Evolutionary conservation across 2,113 vertebrate species (phyloP), one percentile per base, ranked within the genome.

Genomic region (Pyrgilauda ruficollis): DNA sequence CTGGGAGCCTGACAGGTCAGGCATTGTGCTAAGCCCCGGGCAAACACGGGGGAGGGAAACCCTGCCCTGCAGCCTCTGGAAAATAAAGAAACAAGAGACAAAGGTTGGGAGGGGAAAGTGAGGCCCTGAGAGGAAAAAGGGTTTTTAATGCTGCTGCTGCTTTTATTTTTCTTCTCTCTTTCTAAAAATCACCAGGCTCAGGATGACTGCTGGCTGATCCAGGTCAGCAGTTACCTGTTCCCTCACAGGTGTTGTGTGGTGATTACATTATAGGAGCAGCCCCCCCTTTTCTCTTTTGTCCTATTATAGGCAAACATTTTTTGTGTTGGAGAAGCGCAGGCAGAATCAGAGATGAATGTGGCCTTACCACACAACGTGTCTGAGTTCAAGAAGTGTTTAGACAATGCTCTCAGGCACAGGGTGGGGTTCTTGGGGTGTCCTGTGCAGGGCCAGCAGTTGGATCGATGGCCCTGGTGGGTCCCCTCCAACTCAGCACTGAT

Each of bases 81-180:
- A 92, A 92, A 94, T 81, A 96, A 95, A 96, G 94, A 90, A 95
- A 83, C 72, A 59, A 73, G 88, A 95, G 83, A 97, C 96, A 97
- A 97, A 95, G 94, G 90, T 78, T 96, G 92, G 89, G 92, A 96
- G 90, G 90, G 83, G 93, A 96, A 97, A 96, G 94, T 84, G 92
- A 94, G 94, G 94, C 94, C 96, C 80, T 1, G 6, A 50, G 88
- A 94, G 92, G 92, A 94, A 95, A 83, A 89, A 35, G 39, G 79
- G 59, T 13, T 70, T 80, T 63, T 33, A 44, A 94, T 41, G 47
- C 75, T 82, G 66, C 67, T 53, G 17, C 17, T 56, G 41, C 6
- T 14, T 58, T 39, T 41, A 41, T 41, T 67, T 20, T 53, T 24
- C 4, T 43, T 49, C 20, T 26, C 18, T 86, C 47, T 85, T 56